phyloP scores from a whole-genome alignment of 2,888 invertebrate species.

The Mystacides longicornis region DNA sequence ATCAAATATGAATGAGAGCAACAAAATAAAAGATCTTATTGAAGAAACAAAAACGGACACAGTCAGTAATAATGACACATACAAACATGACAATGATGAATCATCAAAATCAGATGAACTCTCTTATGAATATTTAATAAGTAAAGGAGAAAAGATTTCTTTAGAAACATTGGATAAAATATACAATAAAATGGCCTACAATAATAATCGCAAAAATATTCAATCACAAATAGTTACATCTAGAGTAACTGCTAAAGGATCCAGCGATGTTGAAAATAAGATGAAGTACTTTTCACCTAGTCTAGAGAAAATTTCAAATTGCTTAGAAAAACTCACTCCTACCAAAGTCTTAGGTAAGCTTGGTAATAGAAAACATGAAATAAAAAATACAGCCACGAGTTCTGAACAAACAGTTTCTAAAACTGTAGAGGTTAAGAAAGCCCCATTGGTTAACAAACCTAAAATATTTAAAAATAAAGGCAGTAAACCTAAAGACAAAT shows the following conservation, averaged over 20 bases:
- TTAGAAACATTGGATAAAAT: slow-evolving; percentile 11
- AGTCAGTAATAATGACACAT: background rate
- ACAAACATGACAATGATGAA: background rate
- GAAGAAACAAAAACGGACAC: background rate
- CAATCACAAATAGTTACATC: slow-evolving; percentile 7
- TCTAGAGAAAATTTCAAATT: background rate
- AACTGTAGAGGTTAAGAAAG: background rate
- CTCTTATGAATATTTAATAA: background rate
- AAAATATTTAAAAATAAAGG: background rate
- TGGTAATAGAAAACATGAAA: background rate
- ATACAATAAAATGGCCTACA: slow-evolving; percentile 11
- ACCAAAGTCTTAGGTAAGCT: background rate
- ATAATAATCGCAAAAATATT: slow-evolving; percentile 8
- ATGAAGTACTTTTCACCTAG: slow-evolving; percentile 16
- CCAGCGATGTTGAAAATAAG: slow-evolving; percentile 10
- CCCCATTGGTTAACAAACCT: background rate
- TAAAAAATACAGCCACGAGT: background rate
- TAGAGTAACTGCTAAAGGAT: slow-evolving; percentile 7
- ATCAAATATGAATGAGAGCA: no score
- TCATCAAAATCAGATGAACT: background rate
- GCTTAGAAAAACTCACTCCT: background rate
- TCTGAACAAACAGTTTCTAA: no score
- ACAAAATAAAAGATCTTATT: no score
- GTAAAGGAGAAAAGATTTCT: background rate
- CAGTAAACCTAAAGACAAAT: background rate